Evolutionary conservation across 2,797 vertebrate species (phyloP).

Genomic region (Mormyrops boulengeri): DNA sequence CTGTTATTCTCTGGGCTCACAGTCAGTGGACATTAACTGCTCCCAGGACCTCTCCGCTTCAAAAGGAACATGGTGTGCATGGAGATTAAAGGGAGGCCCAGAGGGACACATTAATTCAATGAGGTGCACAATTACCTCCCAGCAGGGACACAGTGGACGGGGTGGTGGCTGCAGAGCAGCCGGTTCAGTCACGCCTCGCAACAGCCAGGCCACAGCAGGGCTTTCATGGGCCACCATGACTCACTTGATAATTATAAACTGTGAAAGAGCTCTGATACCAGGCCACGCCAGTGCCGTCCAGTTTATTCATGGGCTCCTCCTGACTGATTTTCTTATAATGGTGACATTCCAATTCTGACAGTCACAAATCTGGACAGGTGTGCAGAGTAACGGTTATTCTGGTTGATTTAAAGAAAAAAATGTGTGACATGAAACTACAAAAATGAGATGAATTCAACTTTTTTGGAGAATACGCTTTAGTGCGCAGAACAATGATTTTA

Average conservation of each 20-base stretch:
- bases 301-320: background rate
- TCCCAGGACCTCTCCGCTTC: constrained; percentile 13
- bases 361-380: background rate
- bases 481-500: background rate
- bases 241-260: constrained; percentile 13
- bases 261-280: background rate
- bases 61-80: background rate
- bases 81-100: constrained; percentile 16
- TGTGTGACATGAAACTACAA: background rate
- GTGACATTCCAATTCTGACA: background rate
- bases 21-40: background rate
- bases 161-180: background rate
- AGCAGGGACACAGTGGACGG: constrained; percentile 7
- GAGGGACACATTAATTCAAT: constrained; percentile 12
- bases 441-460: background rate
- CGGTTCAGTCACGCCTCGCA: background rate
- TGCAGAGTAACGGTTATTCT: background rate
- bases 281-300: background rate
- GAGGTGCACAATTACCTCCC: constrained; percentile 13
- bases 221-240: background rate
- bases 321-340: background rate
- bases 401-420: background rate
- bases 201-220: background rate
- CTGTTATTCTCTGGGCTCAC: background rate
- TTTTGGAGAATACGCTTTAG: background rate